Percentiles rank a stretch among this genome's conserved stretches.
These are phyloP conservation scores for Trissoscelio sp. DNA, from an alignment of 2,888 invertebrate genomes.

Conservation along the genomic window DNA sequence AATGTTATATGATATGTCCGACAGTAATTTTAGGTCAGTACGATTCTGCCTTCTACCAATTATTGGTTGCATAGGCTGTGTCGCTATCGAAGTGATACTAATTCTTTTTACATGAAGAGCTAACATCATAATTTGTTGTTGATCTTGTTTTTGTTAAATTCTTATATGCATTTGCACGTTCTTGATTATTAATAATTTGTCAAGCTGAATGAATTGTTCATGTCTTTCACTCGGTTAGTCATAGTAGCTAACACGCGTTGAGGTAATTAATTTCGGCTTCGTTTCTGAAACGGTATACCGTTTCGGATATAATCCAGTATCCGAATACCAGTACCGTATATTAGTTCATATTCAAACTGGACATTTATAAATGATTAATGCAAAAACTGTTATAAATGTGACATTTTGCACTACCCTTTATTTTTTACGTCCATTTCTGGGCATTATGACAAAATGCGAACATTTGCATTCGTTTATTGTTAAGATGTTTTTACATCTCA, in stretches of 20 bases:
- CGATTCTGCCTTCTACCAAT: slow-evolving; percentile 40
- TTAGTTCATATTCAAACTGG: no score
- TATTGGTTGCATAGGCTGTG: slow-evolving; percentile 41
- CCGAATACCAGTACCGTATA: no score
- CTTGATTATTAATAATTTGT: background rate
- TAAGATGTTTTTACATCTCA: slow-evolving; percentile 14
- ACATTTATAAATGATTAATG: slow-evolving; percentile 18
- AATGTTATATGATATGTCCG: slow-evolving; percentile 13
- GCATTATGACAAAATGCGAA: slow-evolving; percentile 75
- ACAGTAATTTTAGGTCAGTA: slow-evolving; percentile 65
- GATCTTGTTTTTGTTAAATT: slow-evolving; percentile 39
- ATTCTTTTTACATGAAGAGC: slow-evolving; percentile 23
- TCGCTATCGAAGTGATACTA: slow-evolving; percentile 63
- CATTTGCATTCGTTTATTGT: slow-evolving; percentile 50
- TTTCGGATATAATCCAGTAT: background rate
- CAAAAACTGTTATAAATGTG: slow-evolving; percentile 15
- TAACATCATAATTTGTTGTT: slow-evolving; percentile 32
- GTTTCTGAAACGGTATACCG: slow-evolving; percentile 11
- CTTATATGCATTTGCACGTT: background rate
- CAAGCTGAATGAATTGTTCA: slow-evolving; percentile 8
- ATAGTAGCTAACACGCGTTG: slow-evolving; percentile 8
- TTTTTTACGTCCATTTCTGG: slow-evolving; percentile 68
- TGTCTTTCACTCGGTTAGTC: slow-evolving; percentile 23
- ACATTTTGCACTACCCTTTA: slow-evolving; percentile 4
- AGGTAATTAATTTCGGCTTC: slow-evolving; percentile 7